Evolutionary conservation across 2,888 invertebrate species (phyloP).

Genomic region (Pseudoips prasinana): DNA sequence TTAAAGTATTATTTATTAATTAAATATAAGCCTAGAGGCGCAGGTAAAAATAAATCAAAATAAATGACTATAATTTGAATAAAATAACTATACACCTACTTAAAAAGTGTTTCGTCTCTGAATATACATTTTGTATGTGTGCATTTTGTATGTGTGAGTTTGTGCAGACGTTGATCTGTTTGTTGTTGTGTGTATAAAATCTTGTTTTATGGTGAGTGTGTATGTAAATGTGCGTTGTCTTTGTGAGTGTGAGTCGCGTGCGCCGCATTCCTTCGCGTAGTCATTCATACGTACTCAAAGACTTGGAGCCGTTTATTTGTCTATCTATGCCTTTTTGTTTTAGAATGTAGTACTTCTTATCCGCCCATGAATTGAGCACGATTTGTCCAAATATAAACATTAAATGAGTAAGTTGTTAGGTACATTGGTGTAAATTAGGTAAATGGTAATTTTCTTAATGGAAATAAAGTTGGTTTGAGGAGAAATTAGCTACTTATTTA

Average conservation of each 20-base stretch:
- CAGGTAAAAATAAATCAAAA: conserved; percentile 34
- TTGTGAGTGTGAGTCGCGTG: conserved; percentile 61
- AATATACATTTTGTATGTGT: no score
- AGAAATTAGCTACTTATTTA: no score
- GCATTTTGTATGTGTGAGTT: conserved; percentile 38
- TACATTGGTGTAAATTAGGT: no score
- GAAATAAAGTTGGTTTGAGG: no score
- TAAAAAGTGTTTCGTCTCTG: conserved; percentile 42
- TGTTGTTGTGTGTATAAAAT: conserved; percentile 45
- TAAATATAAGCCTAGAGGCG: conserved; percentile 22
- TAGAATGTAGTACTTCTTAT: conserved; percentile 27
- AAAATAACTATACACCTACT: conserved; percentile 43
- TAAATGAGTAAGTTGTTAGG: no score
- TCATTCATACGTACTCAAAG: conserved; percentile 67
- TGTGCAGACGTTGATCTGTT: conserved; percentile 32
- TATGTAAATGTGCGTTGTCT: conserved; percentile 35
- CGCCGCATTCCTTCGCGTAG: conserved; percentile 72
- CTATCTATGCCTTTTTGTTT: conserved; percentile 45
- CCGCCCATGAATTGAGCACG: conserved; percentile 17
- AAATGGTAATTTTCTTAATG: no score
- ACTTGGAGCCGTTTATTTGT: conserved; percentile 49
- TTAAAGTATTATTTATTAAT: conserved; percentile 18
- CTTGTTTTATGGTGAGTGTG: conserved; percentile 53
- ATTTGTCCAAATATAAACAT: conserved; percentile 11
- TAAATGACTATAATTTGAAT: conserved; percentile 38